phyloP scores from a whole-genome alignment of 2,113 vertebrate species.

The Microtus richardsoni region DNA sequence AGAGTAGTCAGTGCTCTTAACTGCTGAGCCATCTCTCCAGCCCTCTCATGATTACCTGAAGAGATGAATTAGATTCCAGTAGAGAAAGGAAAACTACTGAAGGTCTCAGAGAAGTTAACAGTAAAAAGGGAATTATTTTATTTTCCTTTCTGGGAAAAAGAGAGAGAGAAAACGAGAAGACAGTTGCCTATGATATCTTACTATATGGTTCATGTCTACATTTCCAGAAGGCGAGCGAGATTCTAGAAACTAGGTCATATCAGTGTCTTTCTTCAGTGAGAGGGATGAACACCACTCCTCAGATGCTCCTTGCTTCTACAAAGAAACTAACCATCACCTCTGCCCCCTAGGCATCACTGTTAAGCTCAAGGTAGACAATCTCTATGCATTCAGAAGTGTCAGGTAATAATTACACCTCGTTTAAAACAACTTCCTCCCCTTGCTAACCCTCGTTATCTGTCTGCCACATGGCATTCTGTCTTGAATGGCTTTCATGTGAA shows the following conservation, averaged over 20 bases:
- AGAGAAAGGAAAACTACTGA: conserved; percentile 2
- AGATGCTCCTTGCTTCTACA: not conserved
- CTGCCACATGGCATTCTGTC: not conserved
- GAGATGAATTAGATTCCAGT: not conserved
- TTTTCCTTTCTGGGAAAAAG: not conserved
- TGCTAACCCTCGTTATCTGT: not conserved
- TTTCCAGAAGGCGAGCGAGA: not conserved
- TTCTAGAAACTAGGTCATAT: not conserved
- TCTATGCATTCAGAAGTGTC: not conserved
- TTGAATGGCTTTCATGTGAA: not conserved
- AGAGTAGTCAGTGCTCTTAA: not conserved
- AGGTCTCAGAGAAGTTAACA: not conserved
- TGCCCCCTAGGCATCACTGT: not conserved
- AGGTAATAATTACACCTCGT: not conserved
- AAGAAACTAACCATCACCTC: not conserved
- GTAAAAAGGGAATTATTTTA: not conserved
- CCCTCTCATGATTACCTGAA: not conserved
- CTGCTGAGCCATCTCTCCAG: not conserved
- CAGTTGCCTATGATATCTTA: not conserved
- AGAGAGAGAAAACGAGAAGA: not conserved
- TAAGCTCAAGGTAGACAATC: not conserved
- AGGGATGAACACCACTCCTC: not conserved
- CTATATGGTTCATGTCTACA: not conserved
- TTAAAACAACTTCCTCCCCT: not conserved
- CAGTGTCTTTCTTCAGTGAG: not conserved